Evolutionary conservation across 2,113 vertebrate genomes (phyloP).

Genomic region (Chlamydotis undulata): DNA sequence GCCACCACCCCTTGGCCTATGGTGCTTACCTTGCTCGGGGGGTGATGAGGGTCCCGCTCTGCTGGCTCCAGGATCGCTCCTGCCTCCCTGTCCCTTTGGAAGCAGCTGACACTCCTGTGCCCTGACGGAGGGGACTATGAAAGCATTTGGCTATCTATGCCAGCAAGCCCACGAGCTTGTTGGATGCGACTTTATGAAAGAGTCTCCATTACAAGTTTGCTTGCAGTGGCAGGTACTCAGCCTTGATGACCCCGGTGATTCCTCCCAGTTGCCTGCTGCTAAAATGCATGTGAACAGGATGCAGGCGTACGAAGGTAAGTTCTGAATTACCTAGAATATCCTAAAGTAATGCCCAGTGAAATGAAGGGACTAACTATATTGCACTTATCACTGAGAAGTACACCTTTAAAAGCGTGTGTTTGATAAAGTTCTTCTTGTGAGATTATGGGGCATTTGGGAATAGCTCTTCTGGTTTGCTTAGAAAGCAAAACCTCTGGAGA

Average conservation of each 20-base stretch:
- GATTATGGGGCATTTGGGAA: neutral
- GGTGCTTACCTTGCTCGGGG: neutral
- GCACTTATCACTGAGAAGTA: neutral
- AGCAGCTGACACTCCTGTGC: neutral
- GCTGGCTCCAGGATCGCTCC: fast-evolving
- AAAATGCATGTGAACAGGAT: fast-evolving
- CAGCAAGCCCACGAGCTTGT: fast-evolving
- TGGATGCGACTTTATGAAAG: neutral
- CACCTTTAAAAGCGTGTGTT: neutral
- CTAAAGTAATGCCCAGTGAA: neutral
- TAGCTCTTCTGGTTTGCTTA: neutral
- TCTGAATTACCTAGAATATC: neutral
- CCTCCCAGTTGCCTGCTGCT: neutral
- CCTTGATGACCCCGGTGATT: neutral
- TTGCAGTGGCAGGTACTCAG: neutral
- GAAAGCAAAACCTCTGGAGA: neutral
- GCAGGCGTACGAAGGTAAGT: neutral
- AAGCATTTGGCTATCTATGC: neutral
- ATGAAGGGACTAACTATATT: neutral
- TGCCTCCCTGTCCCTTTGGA: neutral
- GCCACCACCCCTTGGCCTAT: neutral
- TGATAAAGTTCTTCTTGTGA: neutral
- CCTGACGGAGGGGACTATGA: neutral
- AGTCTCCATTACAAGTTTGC: neutral
- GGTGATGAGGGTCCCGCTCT: neutral